Conservation (phyloP, 2,113 vertebrate genomes). For the Tetrax tetrax region DNA sequence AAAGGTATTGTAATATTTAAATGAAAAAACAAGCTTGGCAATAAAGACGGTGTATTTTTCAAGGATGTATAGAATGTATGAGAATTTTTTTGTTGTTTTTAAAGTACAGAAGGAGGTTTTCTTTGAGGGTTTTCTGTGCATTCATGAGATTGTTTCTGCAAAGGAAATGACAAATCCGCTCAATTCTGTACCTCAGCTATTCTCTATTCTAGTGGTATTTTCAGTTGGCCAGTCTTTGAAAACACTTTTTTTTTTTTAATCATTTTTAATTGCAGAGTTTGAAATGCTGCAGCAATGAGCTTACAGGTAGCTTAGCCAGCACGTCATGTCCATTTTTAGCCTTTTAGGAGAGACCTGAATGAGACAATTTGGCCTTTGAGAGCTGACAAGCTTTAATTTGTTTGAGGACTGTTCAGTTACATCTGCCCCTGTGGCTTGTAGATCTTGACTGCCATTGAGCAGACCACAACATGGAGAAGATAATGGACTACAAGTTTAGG, state of each 20-base stretch:
- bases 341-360: neutral
- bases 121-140: neutral
- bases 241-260: neutral
- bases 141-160: neutral
- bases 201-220: neutral
- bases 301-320: neutral
- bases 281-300: neutral
- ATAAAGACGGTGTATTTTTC: neutral
- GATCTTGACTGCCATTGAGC: neutral
- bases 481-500: neutral
- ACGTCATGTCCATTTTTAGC: neutral
- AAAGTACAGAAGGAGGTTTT: neutral
- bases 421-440: neutral
- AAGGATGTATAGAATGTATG: neutral
- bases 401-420: neutral
- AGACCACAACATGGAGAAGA: neutral
- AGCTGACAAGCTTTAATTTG: neutral
- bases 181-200: neutral
- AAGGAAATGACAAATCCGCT: neutral
- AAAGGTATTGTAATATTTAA: slow-evolving; percentile 80
- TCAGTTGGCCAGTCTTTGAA: neutral
- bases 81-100: neutral
- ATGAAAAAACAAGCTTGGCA: neutral
- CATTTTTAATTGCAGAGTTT: neutral
- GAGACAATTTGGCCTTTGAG: neutral